A percentile compares a stretch with the other conserved stretches of the same genome.
phyloP scores from a whole-genome alignment of 2,888 invertebrate genomes.

The Aromia moschata region DNA sequence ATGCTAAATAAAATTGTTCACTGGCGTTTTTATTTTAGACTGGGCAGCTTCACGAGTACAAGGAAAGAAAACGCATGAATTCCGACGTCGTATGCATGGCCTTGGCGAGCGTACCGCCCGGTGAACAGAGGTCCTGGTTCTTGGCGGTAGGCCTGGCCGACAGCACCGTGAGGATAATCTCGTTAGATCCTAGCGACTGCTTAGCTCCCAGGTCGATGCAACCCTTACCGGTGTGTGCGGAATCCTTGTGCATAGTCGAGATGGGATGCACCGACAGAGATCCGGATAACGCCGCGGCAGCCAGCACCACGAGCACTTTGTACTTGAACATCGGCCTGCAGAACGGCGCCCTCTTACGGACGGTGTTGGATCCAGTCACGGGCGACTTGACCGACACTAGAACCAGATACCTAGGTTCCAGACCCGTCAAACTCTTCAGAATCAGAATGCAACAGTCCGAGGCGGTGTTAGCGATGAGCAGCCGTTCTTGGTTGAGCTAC shows the following conservation, averaged over 20 bases:
- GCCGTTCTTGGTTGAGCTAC: slow-evolving; percentile 97
- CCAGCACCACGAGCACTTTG: slow-evolving; percentile 77
- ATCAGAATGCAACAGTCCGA: slow-evolving; percentile 91
- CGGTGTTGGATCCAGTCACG: slow-evolving; percentile 93
- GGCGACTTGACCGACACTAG: slow-evolving; percentile 97
- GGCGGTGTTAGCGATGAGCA: slow-evolving; percentile 97
- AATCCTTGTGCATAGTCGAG: slow-evolving; percentile 96
- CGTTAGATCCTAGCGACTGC: slow-evolving; percentile 96
- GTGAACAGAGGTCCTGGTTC: slow-evolving; percentile 95
- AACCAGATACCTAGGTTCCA: slow-evolving; percentile 89
- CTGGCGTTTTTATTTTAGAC: slow-evolving; percentile 68
- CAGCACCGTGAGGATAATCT: slow-evolving; percentile 96
- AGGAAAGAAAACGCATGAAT: slow-evolving; percentile 95
- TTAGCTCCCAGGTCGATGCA: slow-evolving; percentile 95
- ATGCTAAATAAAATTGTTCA: slow-evolving; percentile 53
- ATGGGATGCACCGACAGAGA: slow-evolving; percentile 79
- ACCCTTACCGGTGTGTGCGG: slow-evolving; percentile 93
- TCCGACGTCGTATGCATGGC: slow-evolving; percentile 99
- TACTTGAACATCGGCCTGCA: slow-evolving; percentile 97
- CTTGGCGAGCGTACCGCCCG: slow-evolving; percentile 91
- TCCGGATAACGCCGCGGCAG: slow-evolving; percentile 68
- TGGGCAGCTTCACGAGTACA: slow-evolving; percentile 98
- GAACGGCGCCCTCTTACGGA: slow-evolving; percentile 93
- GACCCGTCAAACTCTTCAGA: slow-evolving; percentile 80
- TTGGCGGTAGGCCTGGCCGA: slow-evolving; percentile 95